These are phyloP conservation scores for Euclidia mi DNA, from an alignment of 2,888 invertebrate species.

Conservation along the genomic window DNA sequence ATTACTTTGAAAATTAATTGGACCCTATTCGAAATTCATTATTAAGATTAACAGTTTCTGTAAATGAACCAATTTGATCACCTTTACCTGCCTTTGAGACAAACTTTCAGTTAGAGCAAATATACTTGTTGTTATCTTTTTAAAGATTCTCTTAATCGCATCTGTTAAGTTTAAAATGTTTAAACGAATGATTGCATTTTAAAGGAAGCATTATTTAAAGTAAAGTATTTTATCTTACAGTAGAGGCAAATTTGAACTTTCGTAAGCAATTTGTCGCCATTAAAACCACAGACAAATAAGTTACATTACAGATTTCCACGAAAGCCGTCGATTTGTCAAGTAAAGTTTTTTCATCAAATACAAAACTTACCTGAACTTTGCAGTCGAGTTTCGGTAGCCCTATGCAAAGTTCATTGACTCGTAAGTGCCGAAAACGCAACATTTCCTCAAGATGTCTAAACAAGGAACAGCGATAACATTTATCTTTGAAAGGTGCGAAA, in stretches of 20 bases:
- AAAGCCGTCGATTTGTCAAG: slow-evolving; percentile 18
- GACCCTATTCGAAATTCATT: no score
- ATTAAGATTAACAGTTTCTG: background rate
- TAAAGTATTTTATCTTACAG: background rate
- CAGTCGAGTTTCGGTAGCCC: slow-evolving; percentile 39
- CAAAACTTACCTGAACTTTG: slow-evolving; percentile 26
- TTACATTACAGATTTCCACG: slow-evolving; percentile 21
- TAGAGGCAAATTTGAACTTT: slow-evolving; percentile 1
- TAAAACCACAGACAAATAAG: slow-evolving; percentile 28
- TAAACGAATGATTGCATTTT: no score
- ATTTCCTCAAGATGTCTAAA: slow-evolving; percentile 66
- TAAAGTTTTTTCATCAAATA: slow-evolving; percentile 44
- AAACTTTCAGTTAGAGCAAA: no score
- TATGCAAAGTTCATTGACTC: slow-evolving; percentile 61
- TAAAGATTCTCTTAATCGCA: no score
- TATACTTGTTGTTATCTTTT: no score
- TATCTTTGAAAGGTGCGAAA: slow-evolving; percentile 34
- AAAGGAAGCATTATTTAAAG: no score
- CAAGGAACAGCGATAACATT: slow-evolving; percentile 50
- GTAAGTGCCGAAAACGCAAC: slow-evolving; percentile 60
- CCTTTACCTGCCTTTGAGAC: no score
- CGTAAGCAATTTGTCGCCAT: slow-evolving; percentile 22
- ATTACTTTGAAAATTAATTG: slow-evolving; percentile 3
- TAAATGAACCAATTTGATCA: no score
- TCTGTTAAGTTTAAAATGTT: no score